Conservation (phyloP, 2,888 invertebrate genomes). For the Lasioglossum vierecki region DNA sequence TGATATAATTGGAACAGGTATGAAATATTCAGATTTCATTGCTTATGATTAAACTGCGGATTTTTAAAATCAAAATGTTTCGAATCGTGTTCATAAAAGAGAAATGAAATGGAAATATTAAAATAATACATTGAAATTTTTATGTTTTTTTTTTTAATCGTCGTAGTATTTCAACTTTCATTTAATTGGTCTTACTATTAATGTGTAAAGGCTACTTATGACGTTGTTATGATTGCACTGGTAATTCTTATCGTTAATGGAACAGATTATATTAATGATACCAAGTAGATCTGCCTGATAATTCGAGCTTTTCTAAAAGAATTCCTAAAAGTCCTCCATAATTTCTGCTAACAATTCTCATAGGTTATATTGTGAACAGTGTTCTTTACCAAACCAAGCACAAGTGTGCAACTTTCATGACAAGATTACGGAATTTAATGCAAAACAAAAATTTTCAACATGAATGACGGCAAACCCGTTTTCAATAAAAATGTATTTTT, state of each 20-base stretch:
- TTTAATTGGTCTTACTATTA: background rate
- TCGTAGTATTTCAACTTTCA: background rate
- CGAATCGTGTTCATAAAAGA: background rate
- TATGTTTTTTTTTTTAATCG: background rate
- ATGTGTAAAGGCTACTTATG: background rate
- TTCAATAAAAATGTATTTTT: background rate
- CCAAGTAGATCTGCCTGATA: background rate
- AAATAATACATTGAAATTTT: background rate
- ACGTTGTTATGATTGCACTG: background rate
- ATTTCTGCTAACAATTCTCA: background rate
- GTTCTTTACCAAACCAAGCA: background rate
- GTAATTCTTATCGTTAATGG: background rate
- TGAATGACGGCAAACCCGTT: background rate
- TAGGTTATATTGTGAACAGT: too few relatives aligned
- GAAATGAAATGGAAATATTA: background rate
- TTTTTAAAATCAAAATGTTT: background rate
- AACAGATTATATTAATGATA: background rate
- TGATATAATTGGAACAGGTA: background rate
- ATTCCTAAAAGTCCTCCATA: background rate
- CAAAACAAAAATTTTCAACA: background rate
- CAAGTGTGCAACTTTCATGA: background rate
- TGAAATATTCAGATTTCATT: background rate
- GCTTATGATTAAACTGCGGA: background rate
- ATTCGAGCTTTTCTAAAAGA: background rate
- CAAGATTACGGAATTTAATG: background rate